These are phyloP conservation scores for Fratercula arctica DNA, from an alignment of 2,797 vertebrate species.

Conservation along the genomic window DNA sequence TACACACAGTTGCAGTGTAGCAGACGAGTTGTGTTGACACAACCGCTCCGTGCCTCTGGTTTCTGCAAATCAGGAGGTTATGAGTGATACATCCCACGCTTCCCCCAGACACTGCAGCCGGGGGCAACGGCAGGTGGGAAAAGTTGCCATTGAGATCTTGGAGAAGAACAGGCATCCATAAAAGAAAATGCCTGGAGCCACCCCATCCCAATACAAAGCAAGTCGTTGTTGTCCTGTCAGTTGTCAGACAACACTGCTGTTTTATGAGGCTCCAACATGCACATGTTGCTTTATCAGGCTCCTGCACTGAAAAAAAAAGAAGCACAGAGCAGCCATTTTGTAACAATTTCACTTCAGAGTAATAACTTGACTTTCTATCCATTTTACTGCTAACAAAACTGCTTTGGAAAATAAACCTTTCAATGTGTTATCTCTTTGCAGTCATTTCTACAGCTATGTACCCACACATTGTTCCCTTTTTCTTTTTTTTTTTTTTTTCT, in stretches of 20 bases:
- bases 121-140: background rate
- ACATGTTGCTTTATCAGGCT: background rate
- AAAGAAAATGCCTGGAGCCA: background rate
- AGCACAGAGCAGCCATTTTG: conserved; percentile 21
- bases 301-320: background rate
- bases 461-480: background rate
- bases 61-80: background rate
- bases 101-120: background rate
- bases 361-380: background rate
- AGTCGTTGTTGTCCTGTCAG: background rate
- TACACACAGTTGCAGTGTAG: background rate
- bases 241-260: background rate
- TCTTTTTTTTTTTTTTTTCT: background rate
- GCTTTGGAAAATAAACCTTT: conserved; percentile 11
- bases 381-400: background rate
- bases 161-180: background rate
- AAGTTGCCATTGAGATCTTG: background rate
- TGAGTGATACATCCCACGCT: background rate
- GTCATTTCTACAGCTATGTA: conserved; percentile 15
- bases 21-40: background rate
- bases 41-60: background rate
- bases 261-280: background rate
- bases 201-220: background rate
- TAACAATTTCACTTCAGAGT: background rate
- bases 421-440: background rate